These are phyloP conservation scores for Beroe ovata DNA, from an alignment of 37 sponge, comb jelly and placozoan genomes.

Conservation along the genomic window DNA sequence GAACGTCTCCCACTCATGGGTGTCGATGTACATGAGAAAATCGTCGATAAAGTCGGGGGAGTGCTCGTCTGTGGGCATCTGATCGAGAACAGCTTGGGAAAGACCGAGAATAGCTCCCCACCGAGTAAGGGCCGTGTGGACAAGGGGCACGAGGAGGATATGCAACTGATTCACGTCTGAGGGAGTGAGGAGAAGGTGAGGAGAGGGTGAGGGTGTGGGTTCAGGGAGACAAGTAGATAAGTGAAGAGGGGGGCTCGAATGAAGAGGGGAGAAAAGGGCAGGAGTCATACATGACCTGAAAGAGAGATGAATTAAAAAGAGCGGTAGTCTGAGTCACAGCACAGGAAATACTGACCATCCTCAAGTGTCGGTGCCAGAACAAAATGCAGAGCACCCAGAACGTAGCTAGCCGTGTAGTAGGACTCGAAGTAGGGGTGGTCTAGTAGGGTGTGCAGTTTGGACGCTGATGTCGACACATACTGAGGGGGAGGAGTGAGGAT, in stretches of 20 bases:
- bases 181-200: too few species aligned
- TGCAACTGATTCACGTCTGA: slow-evolving; percentile 52
- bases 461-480: slow-evolving; percentile 55
- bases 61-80: slow-evolving; percentile 67
- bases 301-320: too few species aligned
- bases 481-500: background rate
- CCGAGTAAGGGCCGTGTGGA: slow-evolving; percentile 52
- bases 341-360: slow-evolving; percentile 30
- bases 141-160: slow-evolving; percentile 59
- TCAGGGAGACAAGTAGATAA: too few species aligned
- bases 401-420: slow-evolving; percentile 64
- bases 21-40: slow-evolving; percentile 69
- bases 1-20: slow-evolving; percentile 72
- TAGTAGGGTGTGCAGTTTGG: slow-evolving; percentile 56
- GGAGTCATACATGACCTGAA: too few species aligned
- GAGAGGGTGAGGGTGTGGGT: too few species aligned
- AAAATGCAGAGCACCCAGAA: slow-evolving; percentile 50
- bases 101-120: slow-evolving; percentile 55
- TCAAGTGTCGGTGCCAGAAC: slow-evolving; percentile 49
- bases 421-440: slow-evolving; percentile 66
- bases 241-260: too few species aligned
- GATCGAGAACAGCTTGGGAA: background rate
- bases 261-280: too few species aligned
- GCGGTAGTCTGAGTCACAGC: too few species aligned
- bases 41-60: slow-evolving; percentile 71